phyloP scores from a whole-genome alignment of 2,888 invertebrate species.

The Polymixis lichenea region DNA sequence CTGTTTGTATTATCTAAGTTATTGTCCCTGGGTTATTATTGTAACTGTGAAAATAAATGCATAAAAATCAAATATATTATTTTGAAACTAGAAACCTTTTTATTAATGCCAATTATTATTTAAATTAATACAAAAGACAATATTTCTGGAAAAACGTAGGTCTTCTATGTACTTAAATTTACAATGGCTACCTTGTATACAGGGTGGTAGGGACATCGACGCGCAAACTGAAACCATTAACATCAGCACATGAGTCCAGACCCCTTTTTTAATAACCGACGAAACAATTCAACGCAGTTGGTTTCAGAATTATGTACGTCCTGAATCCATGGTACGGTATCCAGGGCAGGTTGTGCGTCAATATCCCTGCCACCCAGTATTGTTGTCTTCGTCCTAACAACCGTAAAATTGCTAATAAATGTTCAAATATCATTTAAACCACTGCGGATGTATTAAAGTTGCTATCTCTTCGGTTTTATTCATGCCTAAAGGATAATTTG shows the following conservation, averaged over 20 bases:
- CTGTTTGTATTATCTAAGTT: constrained; percentile 11
- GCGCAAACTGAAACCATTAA: too few relatives aligned
- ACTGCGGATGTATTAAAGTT: neutral
- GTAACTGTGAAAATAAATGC: constrained; percentile 12
- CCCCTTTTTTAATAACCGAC: too few relatives aligned
- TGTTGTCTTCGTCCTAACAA: neutral
- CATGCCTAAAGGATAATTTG: neutral
- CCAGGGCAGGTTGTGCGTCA: too few relatives aligned
- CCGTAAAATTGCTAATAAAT: neutral
- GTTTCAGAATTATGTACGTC: too few relatives aligned
- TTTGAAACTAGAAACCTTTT: constrained; percentile 28
- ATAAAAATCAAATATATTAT: constrained; percentile 43
- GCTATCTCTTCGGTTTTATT: neutral
- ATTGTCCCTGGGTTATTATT: constrained; percentile 13
- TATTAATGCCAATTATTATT: constrained; percentile 9
- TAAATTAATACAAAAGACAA: neutral
- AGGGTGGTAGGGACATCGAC: too few relatives aligned
- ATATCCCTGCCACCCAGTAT: too few relatives aligned
- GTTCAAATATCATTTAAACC: neutral
- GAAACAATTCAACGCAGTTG: too few relatives aligned
- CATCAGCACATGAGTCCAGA: too few relatives aligned
- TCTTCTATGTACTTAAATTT: neutral
- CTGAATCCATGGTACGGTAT: too few relatives aligned
- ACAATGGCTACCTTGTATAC: neutral
- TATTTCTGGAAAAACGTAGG: neutral